Conservation (phyloP, 2,113 vertebrate species). For the Platysteira castanea region DNA sequence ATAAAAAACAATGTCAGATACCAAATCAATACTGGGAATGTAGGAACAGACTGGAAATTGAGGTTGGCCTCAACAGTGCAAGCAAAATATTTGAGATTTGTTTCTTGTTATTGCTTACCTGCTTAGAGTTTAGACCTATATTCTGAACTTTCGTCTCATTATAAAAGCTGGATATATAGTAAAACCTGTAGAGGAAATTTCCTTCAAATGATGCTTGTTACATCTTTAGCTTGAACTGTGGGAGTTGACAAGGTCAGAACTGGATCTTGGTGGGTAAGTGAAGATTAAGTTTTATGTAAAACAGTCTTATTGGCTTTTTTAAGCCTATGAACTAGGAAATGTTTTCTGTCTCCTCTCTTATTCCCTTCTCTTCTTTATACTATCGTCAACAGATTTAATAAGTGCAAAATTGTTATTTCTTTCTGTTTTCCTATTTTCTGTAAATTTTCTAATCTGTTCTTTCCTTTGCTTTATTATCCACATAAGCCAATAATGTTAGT, state of each 20-base stretch:
- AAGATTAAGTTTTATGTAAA: background rate
- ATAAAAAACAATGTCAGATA: background rate
- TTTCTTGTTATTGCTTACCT: background rate
- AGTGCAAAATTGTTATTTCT: background rate
- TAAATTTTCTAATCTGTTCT: background rate
- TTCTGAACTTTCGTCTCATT: background rate
- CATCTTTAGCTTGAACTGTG: background rate
- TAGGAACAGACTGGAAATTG: background rate
- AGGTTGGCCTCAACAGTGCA: background rate
- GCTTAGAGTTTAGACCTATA: background rate
- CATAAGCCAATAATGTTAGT: background rate
- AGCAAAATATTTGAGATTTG: background rate
- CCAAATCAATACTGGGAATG: background rate
- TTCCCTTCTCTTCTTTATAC: background rate
- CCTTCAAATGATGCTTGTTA: background rate
- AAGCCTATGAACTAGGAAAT: background rate
- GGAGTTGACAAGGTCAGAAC: background rate
- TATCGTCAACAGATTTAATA: background rate
- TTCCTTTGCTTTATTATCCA: background rate
- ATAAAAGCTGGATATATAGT: background rate
- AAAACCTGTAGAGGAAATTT: background rate
- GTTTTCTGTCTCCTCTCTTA: background rate
- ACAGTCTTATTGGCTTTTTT: background rate
- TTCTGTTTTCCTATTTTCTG: background rate
- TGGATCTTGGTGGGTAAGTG: background rate